phyloP scores from a whole-genome alignment of 2,888 invertebrate genomes.

The Lasioglossum morio region DNA sequence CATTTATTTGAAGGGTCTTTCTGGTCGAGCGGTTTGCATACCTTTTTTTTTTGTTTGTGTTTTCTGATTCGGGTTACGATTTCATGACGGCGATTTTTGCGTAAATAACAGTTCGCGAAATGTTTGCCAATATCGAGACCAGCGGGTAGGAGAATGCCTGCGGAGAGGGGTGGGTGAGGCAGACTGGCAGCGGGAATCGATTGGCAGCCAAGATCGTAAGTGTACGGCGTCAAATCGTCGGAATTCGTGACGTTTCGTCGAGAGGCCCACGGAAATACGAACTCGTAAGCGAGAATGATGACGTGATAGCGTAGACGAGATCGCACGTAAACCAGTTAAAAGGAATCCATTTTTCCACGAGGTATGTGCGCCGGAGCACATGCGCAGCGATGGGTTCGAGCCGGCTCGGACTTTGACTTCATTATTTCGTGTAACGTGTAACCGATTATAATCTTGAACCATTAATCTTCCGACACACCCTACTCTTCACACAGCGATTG shows the following conservation, averaged over 20 bases:
- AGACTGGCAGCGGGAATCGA: conserved; percentile 50
- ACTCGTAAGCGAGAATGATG: conserved; percentile 59
- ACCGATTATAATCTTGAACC: neutral
- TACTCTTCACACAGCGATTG: neutral
- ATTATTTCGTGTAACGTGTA: neutral
- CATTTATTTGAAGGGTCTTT: conserved; percentile 5
- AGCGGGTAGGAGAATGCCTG: neutral
- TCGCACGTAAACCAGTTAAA: conserved; percentile 68
- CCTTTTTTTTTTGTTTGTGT: neutral
- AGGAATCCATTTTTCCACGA: conserved; percentile 63
- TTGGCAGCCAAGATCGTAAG: conserved; percentile 59
- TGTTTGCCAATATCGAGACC: conserved; percentile 44
- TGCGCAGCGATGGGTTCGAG: conserved; percentile 39
- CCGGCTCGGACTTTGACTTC: neutral
- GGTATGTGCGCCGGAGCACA: conserved; percentile 45
- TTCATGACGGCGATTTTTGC: conserved; percentile 3
- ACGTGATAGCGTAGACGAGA: conserved; percentile 57
- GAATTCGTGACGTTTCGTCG: conserved; percentile 62
- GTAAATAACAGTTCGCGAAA: conserved; percentile 46
- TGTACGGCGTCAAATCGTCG: conserved; percentile 58
- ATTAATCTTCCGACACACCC: neutral
- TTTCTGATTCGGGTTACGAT: neutral
- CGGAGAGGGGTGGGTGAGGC: conserved; percentile 5
- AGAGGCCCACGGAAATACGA: conserved; percentile 59
- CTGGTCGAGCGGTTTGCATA: neutral